These are phyloP conservation scores for Collichthys lucidus DNA, from an alignment of 2,113 vertebrate genomes.

Conservation along the genomic window DNA sequence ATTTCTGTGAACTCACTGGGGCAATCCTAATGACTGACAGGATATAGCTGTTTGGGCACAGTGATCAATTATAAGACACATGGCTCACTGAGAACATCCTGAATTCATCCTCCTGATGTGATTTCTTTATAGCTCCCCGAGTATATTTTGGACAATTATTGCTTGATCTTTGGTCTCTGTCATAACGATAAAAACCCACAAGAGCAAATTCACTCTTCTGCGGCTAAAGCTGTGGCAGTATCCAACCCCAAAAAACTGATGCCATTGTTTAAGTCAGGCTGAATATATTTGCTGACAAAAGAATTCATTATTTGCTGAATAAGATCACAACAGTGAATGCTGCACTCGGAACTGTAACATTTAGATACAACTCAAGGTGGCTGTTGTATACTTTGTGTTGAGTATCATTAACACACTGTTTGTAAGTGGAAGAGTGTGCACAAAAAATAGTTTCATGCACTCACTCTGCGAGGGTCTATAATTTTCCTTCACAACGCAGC, in stretches of 20 bases:
- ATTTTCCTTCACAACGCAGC: constrained; percentile 42
- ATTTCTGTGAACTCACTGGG: constrained; percentile 44
- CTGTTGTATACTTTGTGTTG: neutral
- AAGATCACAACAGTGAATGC: neutral
- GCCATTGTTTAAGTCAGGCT: constrained; percentile 38
- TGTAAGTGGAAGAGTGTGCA: constrained; percentile 20
- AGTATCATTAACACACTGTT: constrained; percentile 7
- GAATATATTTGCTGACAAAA: constrained; percentile 41
- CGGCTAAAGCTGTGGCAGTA: neutral
- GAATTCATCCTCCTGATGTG: constrained; percentile 50
- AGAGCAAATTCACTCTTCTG: constrained; percentile 49
- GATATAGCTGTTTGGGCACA: constrained; percentile 51
- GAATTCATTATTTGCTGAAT: neutral
- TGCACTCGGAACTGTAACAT: neutral
- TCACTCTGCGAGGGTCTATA: constrained; percentile 14
- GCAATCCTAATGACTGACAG: constrained; percentile 53
- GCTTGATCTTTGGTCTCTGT: constrained; percentile 66
- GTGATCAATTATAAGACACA: constrained; percentile 63
- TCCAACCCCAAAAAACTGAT: constrained; percentile 29
- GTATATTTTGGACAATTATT: constrained; percentile 59
- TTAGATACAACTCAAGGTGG: neutral
- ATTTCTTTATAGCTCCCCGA: constrained; percentile 52
- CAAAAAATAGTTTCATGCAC: constrained; percentile 10
- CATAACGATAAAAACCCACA: constrained; percentile 63
- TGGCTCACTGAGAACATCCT: constrained; percentile 27